A percentile compares a stretch with the other conserved stretches of the same genome.
phyloP scores from a whole-genome alignment of 2,113 vertebrate genomes.

The Etia nguti region DNA sequence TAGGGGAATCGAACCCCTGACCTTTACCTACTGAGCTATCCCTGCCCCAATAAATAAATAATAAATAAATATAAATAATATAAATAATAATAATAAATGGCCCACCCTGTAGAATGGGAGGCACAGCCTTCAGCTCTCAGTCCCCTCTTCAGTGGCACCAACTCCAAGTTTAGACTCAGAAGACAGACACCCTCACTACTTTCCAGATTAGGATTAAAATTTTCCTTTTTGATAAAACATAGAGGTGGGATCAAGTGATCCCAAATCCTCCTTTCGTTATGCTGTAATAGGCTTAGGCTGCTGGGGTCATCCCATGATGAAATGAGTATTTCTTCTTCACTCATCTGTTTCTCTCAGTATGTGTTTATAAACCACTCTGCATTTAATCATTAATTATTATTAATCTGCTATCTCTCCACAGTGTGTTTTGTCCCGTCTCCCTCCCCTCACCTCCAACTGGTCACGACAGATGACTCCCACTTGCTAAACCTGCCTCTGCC shows the following conservation, averaged over 20 bases:
- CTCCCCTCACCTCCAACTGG: not conserved
- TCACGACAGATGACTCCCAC: not conserved
- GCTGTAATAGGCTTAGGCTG: not conserved
- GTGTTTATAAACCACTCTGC: not conserved
- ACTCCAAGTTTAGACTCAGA: not conserved
- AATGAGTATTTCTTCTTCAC: not conserved
- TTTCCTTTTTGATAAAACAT: not conserved
- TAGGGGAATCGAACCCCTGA: too few species aligned
- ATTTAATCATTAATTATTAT: not conserved
- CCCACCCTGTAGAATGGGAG: not conserved
- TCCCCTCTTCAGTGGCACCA: not conserved
- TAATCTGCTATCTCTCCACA: not conserved
- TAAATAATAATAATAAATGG: too few species aligned
- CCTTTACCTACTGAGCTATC: too few species aligned
- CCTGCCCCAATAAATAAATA: too few species aligned
- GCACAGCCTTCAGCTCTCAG: not conserved
- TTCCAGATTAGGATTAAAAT: not conserved
- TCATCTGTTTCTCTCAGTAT: not conserved
- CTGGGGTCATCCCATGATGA: accelerated
- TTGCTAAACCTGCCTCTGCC: not conserved
- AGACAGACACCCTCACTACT: not conserved
- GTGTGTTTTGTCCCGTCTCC: not conserved
- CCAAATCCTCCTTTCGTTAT: not conserved
- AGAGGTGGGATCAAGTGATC: not conserved
- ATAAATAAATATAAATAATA: too few species aligned